Base-by-base conservation (phyloP, 2,113 vertebrate species). In the Sorex fumeus region DNA sequence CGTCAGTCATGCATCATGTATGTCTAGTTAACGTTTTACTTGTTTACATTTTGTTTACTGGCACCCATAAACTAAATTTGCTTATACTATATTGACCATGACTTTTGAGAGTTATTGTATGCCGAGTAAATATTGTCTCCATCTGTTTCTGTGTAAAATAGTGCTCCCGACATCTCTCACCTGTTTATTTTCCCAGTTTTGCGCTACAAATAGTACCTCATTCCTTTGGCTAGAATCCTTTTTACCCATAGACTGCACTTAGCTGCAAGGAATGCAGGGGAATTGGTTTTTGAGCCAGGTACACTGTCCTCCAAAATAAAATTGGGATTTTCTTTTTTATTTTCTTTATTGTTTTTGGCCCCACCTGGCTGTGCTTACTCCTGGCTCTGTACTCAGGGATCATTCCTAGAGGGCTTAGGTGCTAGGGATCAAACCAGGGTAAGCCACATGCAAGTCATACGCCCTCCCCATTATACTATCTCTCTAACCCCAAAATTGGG, bases 201-300 rank as follows among this genome's bases (percentile, higher is more conserved):
- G 47, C 4, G 69, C 62, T 18, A 80, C 10, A 12, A 76, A 91
- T 62, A 53, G 19, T 10, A 34, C 34, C 12, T 83, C 1, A 47
- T 86, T 84, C 60, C 43, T 89, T 83, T 62, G 28, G 50, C 45
- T n/a, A 91, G 47, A 81, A 86, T 93, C 75, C n/a, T n/a, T n/a
- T n/a, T 76, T 66, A 94, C 40, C 25, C 10, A 67, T 15, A 84
- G 28, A 16, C 28, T 27, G 47, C 25, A 74, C 60, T 88, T 90
- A 85, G 40, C 18, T 71, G 3, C 86, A 88, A 71, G 19, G 10
- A 10, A 76, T 21, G 28, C 4, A 57, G 36, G 74, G 16, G 23
- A 45, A 34, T 89, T 79, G 11, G 9, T 71, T 69, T 64, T 88
- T 88, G 71, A 92, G 40, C 16, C 76, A 34, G 25, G 19, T 88